phyloP scores from a whole-genome alignment of 2,797 vertebrate species.

The Pterois miles region DNA sequence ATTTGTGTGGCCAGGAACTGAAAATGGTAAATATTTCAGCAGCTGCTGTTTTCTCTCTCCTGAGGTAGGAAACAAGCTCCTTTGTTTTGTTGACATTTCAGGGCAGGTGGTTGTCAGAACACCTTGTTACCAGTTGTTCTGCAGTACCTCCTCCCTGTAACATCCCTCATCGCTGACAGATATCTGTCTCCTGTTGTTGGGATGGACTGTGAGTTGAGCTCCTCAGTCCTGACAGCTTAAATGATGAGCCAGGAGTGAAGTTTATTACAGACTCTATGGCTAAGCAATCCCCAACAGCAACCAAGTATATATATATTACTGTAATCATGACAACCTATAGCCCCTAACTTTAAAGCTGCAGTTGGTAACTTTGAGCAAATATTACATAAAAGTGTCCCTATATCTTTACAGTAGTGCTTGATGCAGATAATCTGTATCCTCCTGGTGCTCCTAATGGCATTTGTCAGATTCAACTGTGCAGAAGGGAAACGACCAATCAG shows the following conservation, averaged over 20 bases:
- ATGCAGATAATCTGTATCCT: neutral
- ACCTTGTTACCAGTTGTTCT: slow-evolving; percentile 26
- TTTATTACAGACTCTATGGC: neutral
- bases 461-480: too few species aligned
- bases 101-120: slow-evolving; percentile 29
- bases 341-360: neutral
- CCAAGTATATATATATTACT: neutral
- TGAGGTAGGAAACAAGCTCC: neutral
- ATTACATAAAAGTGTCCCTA: too few species aligned
- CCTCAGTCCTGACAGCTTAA: slow-evolving; percentile 10
- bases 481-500: too few species aligned
- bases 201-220: slow-evolving; percentile 1
- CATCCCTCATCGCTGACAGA: slow-evolving; percentile 20
- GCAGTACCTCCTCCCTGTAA: slow-evolving; percentile 4
- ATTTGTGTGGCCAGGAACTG: neutral
- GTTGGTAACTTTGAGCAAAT: neutral
- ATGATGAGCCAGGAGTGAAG: neutral
- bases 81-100: slow-evolving; percentile 36
- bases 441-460: neutral
- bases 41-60: slow-evolving; percentile 1
- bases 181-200: neutral
- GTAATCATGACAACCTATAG: neutral
- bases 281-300: neutral
- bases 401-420: neutral
- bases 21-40: slow-evolving; percentile 3